Evolutionary conservation across 2,888 invertebrate genomes (phyloP).

Genomic region (Himalopsyche kuldschensis): DNA sequence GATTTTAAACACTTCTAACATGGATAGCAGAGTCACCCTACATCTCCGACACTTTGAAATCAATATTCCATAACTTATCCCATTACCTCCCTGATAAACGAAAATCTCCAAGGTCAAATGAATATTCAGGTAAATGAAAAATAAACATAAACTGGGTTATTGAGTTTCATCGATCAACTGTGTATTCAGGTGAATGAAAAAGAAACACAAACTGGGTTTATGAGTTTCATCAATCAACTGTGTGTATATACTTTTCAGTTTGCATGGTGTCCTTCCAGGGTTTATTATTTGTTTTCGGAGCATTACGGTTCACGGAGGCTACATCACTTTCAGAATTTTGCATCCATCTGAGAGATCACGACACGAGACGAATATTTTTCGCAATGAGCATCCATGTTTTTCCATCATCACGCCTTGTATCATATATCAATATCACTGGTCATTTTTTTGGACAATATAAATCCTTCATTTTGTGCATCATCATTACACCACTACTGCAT

Average conservation of each 20-base stretch:
- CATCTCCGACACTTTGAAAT: no score
- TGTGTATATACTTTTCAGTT: not conserved
- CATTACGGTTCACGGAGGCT: slow-evolving; percentile 18
- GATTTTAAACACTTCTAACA: no score
- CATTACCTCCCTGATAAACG: no score
- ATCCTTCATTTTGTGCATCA: slow-evolving; percentile 18
- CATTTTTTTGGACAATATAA: slow-evolving; percentile 4
- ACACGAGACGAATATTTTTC: not conserved
- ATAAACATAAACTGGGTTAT: no score
- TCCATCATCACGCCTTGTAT: slow-evolving; percentile 6
- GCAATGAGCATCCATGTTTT: not conserved
- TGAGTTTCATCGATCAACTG: no score
- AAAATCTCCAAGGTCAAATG: no score
- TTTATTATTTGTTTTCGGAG: slow-evolving; percentile 19
- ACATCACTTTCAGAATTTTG: slow-evolving; percentile 5
- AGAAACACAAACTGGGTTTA: no score
- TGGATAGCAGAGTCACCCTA: no score
- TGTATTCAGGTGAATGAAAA: no score
- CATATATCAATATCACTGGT: slow-evolving; percentile 5
- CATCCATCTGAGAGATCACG: not conserved
- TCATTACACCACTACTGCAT: slow-evolving; percentile 15
- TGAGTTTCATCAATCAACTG: no score
- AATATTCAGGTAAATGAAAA: no score
- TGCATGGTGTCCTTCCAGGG: slow-evolving; percentile 31
- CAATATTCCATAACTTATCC: no score